Evolutionary conservation across 2,797 vertebrate genomes (phyloP).

Genomic region (Propithecus perrieri): DNA sequence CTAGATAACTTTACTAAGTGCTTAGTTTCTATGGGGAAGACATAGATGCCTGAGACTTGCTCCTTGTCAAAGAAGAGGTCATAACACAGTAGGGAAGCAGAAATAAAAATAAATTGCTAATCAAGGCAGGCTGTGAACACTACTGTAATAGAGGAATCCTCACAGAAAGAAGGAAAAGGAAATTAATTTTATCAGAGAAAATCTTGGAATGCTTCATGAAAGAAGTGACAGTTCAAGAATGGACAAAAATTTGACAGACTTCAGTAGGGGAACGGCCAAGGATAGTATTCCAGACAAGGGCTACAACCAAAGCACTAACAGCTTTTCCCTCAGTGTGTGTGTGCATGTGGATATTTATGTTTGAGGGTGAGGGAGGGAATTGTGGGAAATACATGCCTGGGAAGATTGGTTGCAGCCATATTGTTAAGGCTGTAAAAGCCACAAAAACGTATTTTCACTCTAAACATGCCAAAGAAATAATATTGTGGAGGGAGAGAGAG

Average conservation of each 20-base stretch:
- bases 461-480: not conserved
- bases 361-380: not conserved
- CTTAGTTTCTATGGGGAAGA: not conserved
- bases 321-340: not conserved
- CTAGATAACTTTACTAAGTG: not conserved
- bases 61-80: not conserved
- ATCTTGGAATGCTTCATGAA: conserved; percentile 26
- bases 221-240: not conserved
- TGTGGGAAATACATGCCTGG: not conserved
- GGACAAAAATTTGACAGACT: not conserved
- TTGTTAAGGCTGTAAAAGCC: conserved; percentile 33
- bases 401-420: not conserved
- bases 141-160: not conserved
- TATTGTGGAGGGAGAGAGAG: not conserved
- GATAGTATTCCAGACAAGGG: not conserved
- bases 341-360: not conserved
- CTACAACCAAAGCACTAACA: not conserved
- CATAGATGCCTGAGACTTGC: not conserved
- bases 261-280: not conserved
- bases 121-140: not conserved
- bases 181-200: conserved; percentile 16
- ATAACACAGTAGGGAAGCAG: not conserved
- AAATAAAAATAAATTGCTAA: conserved; percentile 38
- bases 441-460: not conserved
- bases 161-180: not conserved